These are phyloP conservation scores for Cossypha heuglini DNA, from an alignment of 2,797 vertebrate genomes.

Conservation along the genomic window DNA sequence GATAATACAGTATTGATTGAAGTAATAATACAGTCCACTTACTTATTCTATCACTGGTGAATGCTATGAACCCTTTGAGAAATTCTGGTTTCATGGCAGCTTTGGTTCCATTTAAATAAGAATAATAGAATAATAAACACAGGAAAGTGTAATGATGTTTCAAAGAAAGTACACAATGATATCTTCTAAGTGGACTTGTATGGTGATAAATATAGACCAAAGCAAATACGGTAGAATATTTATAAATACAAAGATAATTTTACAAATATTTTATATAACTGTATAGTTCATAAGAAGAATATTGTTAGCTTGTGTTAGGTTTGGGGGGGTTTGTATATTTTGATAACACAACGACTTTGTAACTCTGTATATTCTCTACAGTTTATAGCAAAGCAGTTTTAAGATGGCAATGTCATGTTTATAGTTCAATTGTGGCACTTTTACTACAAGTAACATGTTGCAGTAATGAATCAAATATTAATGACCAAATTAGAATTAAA, in stretches of 20 bases:
- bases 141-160: conserved; percentile 33
- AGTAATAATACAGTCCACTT: conserved; percentile 61
- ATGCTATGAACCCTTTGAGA: conserved; percentile 33
- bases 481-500: conserved; percentile 75
- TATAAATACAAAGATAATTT: conserved; percentile 81
- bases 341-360: conserved; percentile 79
- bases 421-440: conserved; percentile 75
- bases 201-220: conserved; percentile 80
- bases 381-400: conserved; percentile 82
- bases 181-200: conserved; percentile 75
- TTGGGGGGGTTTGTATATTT: conserved; percentile 81
- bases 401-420: conserved; percentile 75
- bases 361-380: conserved; percentile 80
- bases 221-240: conserved; percentile 83
- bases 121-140: conserved; percentile 39
- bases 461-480: conserved; percentile 73
- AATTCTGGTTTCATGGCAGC: conserved; percentile 49
- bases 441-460: conserved; percentile 71
- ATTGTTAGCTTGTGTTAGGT: conserved; percentile 77
- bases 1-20: conserved; percentile 59
- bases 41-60: conserved; percentile 51
- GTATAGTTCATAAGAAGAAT: conserved; percentile 75
- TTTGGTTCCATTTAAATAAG: conserved; percentile 67
- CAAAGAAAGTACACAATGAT: conserved; percentile 58
- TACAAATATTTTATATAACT: conserved; percentile 82